A percentile compares a stretch with the other conserved stretches of the same genome.
These are phyloP conservation scores for Pygathrix nemaeus DNA, from an alignment of 2,113 vertebrate species.

Conservation along the genomic window DNA sequence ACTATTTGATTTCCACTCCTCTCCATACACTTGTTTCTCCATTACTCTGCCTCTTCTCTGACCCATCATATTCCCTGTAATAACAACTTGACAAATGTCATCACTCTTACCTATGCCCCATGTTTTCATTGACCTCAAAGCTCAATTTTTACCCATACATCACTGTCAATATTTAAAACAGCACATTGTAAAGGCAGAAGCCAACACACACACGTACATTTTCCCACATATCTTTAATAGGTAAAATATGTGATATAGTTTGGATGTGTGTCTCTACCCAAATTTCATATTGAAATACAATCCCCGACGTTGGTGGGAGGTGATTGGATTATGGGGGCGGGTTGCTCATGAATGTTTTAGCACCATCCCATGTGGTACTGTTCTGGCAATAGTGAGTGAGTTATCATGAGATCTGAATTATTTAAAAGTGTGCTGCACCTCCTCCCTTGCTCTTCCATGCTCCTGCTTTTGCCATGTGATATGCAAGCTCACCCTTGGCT, in stretches of 20 bases:
- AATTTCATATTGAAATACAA: too few species aligned
- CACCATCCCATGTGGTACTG: too few species aligned
- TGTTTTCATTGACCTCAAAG: not conserved
- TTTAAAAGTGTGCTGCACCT: too few species aligned
- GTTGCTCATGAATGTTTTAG: too few species aligned
- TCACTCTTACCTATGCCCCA: accelerated
- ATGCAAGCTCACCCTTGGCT: too few species aligned
- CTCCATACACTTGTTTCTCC: not conserved
- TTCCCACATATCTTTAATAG: not conserved
- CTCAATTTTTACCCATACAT: not conserved
- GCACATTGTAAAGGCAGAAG: not conserved
- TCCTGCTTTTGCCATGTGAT: too few species aligned
- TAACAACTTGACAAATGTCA: not conserved
- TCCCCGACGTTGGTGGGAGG: too few species aligned
- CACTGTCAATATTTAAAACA: not conserved
- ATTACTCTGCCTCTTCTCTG: not conserved
- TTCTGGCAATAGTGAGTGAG: too few species aligned
- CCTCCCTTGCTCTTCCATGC: too few species aligned
- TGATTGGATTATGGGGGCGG: too few species aligned
- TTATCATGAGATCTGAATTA: too few species aligned
- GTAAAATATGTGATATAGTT: not conserved
- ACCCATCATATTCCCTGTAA: not conserved
- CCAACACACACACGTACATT: not conserved
- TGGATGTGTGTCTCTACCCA: too few species aligned
- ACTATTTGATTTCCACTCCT: not conserved